These are phyloP conservation scores for Crenichthys baileyi DNA, from an alignment of 2,797 vertebrate species.

Conservation along the genomic window DNA sequence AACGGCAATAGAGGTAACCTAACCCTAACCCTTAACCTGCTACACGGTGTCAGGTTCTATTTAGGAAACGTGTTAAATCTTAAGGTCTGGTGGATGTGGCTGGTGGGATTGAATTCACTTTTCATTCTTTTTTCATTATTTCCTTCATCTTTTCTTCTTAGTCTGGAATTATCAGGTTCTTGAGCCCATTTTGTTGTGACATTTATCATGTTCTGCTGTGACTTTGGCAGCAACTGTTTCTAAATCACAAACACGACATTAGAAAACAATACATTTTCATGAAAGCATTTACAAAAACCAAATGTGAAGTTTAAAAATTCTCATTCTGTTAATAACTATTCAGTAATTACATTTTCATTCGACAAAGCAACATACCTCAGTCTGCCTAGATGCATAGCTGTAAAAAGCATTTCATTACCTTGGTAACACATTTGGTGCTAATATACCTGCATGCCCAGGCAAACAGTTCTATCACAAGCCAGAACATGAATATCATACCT, in stretches of 20 bases:
- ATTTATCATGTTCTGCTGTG: slow-evolving; percentile 15
- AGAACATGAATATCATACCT: slow-evolving; percentile 12
- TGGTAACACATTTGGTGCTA: slow-evolving; percentile 12
- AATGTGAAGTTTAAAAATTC: slow-evolving; percentile 9
- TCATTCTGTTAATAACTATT: slow-evolving; percentile 1
- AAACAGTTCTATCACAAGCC: slow-evolving; percentile 23
- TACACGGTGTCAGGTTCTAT: too few species aligned
- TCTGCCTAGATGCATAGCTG: slow-evolving; percentile 8
- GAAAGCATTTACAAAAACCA: slow-evolving; percentile 3
- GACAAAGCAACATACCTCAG: slow-evolving; percentile 4
- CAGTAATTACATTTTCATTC: slow-evolving; percentile 10
- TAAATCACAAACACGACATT: not conserved
- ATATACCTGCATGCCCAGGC: slow-evolving; percentile 34
- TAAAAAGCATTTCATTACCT: slow-evolving; percentile 20
- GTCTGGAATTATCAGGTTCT: slow-evolving; percentile 2
- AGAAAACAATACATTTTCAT: slow-evolving; percentile 1
- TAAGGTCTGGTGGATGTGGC: not conserved
- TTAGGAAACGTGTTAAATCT: too few species aligned
- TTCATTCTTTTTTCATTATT: not conserved
- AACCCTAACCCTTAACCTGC: too few species aligned
- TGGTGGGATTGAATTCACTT: not conserved
- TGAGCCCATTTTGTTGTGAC: not conserved
- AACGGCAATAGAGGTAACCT: not conserved
- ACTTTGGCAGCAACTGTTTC: slow-evolving; percentile 6
- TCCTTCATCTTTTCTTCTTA: not conserved